Evolutionary conservation across 2,113 vertebrate genomes (phyloP).

Genomic region (Archocentrus centrarchus): DNA sequence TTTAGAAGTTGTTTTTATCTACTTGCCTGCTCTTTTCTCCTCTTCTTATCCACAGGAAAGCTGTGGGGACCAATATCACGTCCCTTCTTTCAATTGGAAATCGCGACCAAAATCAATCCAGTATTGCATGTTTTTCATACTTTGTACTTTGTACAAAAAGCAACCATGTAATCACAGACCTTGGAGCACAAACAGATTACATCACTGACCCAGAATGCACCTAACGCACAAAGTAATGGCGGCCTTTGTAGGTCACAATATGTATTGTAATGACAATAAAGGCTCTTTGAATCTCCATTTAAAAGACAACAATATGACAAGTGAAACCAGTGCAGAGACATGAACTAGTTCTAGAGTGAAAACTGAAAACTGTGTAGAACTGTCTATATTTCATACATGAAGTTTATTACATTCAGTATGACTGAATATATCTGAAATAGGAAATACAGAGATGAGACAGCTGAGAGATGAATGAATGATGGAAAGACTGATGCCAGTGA

Average conservation of each 20-base stretch:
- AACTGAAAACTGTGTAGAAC: neutral
- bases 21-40: neutral
- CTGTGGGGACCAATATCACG: neutral
- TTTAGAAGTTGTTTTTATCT: neutral
- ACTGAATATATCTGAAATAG: no score
- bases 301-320: neutral
- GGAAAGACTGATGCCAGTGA: no score
- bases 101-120: neutral
- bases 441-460: no score
- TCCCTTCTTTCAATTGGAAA: neutral
- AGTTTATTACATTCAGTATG: no score
- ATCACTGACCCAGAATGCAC: neutral
- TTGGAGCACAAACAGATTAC: neutral
- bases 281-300: neutral
- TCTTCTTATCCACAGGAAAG: neutral
- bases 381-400: no score
- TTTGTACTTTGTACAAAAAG: neutral
- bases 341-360: neutral
- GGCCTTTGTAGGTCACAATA: neutral
- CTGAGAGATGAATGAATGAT: no score
- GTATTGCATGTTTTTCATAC: no score
- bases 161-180: neutral
- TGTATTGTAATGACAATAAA: neutral
- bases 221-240: neutral
- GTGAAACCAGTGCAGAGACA: neutral